phyloP scores from a whole-genome alignment of 1,140 invertebrate genomes.

The Calycopis cecrops region DNA sequence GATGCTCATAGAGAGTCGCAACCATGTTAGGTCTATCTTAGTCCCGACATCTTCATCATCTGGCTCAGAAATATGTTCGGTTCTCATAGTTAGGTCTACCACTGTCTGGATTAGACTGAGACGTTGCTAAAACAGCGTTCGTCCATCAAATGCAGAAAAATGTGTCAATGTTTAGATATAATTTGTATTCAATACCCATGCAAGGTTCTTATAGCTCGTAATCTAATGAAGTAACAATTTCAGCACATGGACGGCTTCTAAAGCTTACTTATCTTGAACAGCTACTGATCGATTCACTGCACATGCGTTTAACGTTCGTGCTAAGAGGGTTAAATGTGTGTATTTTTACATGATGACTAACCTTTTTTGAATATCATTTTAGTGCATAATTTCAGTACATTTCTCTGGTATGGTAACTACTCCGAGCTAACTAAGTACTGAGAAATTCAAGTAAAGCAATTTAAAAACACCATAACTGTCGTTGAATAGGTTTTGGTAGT shows the following conservation, averaged over 20 bases:
- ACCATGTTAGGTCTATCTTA: background rate
- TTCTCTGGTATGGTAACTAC: no score
- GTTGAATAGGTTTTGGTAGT: background rate
- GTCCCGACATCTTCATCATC: background rate
- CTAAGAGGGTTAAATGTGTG: background rate
- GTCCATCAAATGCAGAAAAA: background rate
- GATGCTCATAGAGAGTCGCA: no score
- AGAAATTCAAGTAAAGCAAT: background rate
- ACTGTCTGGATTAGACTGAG: background rate
- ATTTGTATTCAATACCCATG: background rate
- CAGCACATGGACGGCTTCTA: background rate
- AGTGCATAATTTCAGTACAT: background rate
- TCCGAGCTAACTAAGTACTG: no score
- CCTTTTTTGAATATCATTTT: background rate
- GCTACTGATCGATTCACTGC: background rate
- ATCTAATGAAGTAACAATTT: background rate
- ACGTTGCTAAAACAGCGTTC: background rate
- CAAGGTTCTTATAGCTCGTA: background rate
- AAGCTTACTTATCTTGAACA: background rate
- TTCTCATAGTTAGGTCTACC: background rate
- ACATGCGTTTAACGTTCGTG: background rate
- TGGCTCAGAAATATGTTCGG: background rate
- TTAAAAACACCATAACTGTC: background rate
- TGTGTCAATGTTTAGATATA: background rate
- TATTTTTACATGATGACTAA: background rate